Evolutionary conservation across 1,140 invertebrate species (phyloP), one percentile per base, ranked within the genome.

Genomic region (Dendrolimus kikuchii): DNA sequence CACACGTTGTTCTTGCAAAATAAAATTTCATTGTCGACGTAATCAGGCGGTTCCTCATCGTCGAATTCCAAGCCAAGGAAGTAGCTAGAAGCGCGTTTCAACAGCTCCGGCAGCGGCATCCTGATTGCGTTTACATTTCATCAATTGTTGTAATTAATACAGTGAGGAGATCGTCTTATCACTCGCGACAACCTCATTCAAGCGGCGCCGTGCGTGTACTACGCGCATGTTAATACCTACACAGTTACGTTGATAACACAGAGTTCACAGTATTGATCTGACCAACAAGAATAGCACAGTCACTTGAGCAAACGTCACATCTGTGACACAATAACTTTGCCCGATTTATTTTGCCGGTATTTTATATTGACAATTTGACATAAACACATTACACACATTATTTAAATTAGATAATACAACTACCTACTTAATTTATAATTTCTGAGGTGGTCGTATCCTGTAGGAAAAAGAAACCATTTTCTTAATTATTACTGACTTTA

Each of bases 1-100:
- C 97, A 99, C 6, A 98, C 96, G 86, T 99, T 98, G 77, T 98
- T 99, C 78, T 95, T 94, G 77, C 94, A 95, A 73, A 95, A 96
- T 5, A 95, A 87, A 53, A 95, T 91, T 88, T 96, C 94, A 61
- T 95, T 95, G 82, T 95, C 93, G 70, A 93, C 92, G 68, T 93
- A 94, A 58, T 89, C 85, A 40, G 86, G 87, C 42, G 88, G 85
- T 67, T 89, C 88, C 68, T 88, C 86, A 68, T 89, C 89, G n/a
- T 91, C 89, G 56, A 89, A 88, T 63, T 89, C 89, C 2, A 90
- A 88, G n/a, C 93, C 93, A 10, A 94, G 86, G 61, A 95, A 93
- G 59, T 93, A 93, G 67, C 91, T 93, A 46, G 93, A 94, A 37
- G 94, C 94, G 59, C 92, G 91, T 64, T 90, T 92, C 10, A 95